Conservation (phyloP, 1,140 invertebrate species). For the Eurytemora carolleeae region DNA sequence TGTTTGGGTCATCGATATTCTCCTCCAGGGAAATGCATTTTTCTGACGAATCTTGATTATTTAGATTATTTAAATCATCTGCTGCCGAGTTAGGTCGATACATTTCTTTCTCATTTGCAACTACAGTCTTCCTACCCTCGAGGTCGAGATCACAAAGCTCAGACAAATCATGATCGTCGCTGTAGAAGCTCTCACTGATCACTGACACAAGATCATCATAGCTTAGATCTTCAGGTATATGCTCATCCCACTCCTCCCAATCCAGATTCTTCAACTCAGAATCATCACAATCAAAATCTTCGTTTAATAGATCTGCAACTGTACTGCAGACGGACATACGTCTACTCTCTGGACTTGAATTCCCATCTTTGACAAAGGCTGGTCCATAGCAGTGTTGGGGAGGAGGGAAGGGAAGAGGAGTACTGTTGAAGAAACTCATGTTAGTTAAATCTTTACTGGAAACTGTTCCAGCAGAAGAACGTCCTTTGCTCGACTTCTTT, state of each 20-base stretch:
- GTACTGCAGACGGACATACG: background rate
- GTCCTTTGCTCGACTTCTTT: background rate
- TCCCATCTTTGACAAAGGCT: background rate
- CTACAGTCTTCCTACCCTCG: background rate
- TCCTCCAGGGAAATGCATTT: too few species aligned
- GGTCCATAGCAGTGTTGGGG: constrained; percentile 2
- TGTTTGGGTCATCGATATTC: background rate
- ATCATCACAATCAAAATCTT: constrained; percentile 2
- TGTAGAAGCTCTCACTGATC: background rate
- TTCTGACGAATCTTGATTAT: too few species aligned
- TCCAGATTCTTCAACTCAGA: constrained; percentile 7
- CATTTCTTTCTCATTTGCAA: background rate
- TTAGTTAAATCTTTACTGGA: background rate
- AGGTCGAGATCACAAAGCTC: background rate
- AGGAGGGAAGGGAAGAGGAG: background rate
- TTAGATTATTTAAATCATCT: too few species aligned
- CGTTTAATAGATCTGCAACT: background rate
- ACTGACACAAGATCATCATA: background rate
- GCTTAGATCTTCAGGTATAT: background rate
- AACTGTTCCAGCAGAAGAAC: background rate
- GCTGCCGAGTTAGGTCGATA: background rate
- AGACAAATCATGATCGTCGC: background rate
- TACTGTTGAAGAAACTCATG: background rate
- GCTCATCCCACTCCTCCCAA: constrained; percentile 5
- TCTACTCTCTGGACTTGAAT: background rate